Evolutionary conservation across 2,888 invertebrate species (phyloP).

Genomic region (Lasius platythorax): DNA sequence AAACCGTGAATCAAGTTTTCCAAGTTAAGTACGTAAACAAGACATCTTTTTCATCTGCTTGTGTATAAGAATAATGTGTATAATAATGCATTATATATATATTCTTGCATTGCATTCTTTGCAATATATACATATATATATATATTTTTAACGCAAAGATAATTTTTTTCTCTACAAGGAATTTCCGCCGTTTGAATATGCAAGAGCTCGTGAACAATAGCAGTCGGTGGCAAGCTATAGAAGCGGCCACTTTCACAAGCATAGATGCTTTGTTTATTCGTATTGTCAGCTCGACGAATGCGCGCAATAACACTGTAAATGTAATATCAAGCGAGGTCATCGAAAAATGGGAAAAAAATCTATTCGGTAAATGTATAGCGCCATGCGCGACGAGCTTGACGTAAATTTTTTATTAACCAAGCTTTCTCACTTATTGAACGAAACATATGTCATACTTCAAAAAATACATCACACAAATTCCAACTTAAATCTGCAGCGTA

Average conservation of each 20-base stretch:
- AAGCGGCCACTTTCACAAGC: neutral
- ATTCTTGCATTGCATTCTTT: neutral
- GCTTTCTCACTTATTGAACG: neutral
- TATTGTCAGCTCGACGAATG: constrained; percentile 1
- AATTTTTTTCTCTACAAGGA: neutral
- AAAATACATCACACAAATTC: neutral
- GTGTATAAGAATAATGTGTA: neutral
- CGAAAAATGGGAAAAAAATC: constrained; percentile 13
- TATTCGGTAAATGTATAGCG: neutral
- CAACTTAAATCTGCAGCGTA: neutral
- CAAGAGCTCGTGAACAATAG: neutral
- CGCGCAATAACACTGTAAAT: constrained; percentile 5
- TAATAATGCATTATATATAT: neutral
- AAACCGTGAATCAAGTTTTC: neutral
- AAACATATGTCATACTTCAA: neutral
- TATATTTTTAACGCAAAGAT: neutral
- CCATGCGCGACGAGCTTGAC: neutral
- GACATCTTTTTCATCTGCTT: neutral
- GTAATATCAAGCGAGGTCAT: neutral
- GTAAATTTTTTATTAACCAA: neutral
- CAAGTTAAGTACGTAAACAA: neutral
- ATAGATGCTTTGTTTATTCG: constrained; percentile 10
- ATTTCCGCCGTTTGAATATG: constrained; percentile 4
- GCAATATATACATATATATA: neutral
- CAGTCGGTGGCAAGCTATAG: neutral